Evolutionary conservation across 1,140 invertebrate species (phyloP).

Genomic region (Probaryconus sp.): DNA sequence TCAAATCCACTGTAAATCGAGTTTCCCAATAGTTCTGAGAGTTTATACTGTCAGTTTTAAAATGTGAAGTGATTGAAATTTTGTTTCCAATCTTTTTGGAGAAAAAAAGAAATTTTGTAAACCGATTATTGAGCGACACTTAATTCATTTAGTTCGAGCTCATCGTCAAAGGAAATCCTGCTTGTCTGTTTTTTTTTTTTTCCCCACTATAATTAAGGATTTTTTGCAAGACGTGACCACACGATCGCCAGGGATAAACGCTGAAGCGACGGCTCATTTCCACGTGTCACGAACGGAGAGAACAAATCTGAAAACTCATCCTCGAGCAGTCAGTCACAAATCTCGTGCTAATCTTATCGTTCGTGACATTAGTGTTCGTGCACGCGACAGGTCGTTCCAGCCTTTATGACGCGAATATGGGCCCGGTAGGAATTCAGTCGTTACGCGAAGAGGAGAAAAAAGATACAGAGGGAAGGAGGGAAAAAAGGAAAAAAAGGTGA

Average conservation of each 20-base stretch:
- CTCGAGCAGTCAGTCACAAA: slow-evolving; percentile 33
- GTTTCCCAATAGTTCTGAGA: no score
- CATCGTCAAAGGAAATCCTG: slow-evolving; percentile 10
- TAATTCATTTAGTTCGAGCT: slow-evolving; percentile 44
- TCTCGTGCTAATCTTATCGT: slow-evolving; percentile 52
- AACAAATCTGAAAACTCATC: slow-evolving; percentile 39
- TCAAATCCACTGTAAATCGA: no score
- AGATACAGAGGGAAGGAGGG: slow-evolving; percentile 6
- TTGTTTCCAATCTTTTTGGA: no score
- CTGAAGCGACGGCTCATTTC: slow-evolving; percentile 34
- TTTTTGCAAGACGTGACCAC: slow-evolving; percentile 18
- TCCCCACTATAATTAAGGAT: slow-evolving; percentile 16
- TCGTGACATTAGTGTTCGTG: slow-evolving; percentile 36
- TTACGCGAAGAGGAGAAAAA: slow-evolving; percentile 35
- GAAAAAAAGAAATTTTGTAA: no score
- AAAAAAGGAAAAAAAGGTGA: neutral
- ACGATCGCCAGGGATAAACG: neutral
- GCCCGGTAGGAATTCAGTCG: slow-evolving; percentile 48
- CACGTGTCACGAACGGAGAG: slow-evolving; percentile 25
- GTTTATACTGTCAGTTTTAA: no score
- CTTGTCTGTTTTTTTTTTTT: no score
- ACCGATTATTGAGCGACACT: slow-evolving; percentile 34
- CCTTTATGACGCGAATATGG: slow-evolving; percentile 45
- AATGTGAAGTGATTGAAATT: no score
- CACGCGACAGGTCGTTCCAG: slow-evolving; percentile 46